Base-by-base conservation (phyloP, 2,888 invertebrate species). In the Platynereis dumerilii region DNA sequence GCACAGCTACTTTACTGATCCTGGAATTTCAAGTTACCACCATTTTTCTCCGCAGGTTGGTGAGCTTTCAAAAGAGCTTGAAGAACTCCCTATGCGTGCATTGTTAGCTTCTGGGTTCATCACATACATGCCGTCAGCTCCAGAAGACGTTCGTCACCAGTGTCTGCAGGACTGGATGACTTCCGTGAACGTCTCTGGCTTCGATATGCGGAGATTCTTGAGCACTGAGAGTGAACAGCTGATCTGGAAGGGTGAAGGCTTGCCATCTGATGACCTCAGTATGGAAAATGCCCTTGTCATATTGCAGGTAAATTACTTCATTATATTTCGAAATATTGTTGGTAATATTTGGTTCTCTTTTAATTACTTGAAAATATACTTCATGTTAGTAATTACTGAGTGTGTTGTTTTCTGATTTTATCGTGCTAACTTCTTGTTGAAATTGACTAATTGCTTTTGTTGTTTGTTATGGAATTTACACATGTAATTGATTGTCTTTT, bases 181-280 rank as follows among this genome's bases (percentile, higher is more conserved):
- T 3, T 69, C 74, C 7, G 69, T 76, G 2, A 76, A n/a, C n/a
- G 60, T 65, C 61, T 22, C 42, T 1, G 55, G 52, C 24, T 72
- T 72, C 58, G 72, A 72, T 26, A 56, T 90, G 55, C 83, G 87
- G 58, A 83, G 82, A 27, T 89, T 90, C 76, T 82, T 90, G 61
- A 87, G 88, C 55, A 87, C 88, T 0, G 92, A 93, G 83, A 87
- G 90, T 67, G 92, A 93, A 75, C 90, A 91, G 76, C 83, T 95
- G 58, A 89, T 90, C 72, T 96, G 95, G 94, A 91, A 92, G 79
- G 88, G 90, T 0, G 91, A 93, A 78, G 94, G 94, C 0, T 85
- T 96, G 5, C 91, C 94, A 0, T 88, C 90, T 0, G 93, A 93
- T 82, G 88, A 88, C 64, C 86, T 92, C 12, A 91, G 92, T 2